Conservation (phyloP, 1,140 invertebrate genomes). For the Drosophila ambigua region DNA sequence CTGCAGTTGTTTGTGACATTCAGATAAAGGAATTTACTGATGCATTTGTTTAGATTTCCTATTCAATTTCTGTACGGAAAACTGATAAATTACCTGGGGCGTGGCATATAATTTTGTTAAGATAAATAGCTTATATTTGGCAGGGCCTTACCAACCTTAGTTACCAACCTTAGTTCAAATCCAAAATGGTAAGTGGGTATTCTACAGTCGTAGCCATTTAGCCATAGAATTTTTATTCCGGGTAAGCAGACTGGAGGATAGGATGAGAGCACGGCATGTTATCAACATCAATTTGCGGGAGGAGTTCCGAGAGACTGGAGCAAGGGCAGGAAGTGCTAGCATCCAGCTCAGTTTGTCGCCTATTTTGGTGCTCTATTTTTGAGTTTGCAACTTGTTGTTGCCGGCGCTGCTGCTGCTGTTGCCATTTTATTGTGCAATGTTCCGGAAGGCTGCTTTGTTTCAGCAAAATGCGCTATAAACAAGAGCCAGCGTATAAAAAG, state of each 20-base stretch:
- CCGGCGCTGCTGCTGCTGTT: constrained; percentile 29
- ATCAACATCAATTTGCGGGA: constrained; percentile 75
- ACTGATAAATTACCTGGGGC: too few species aligned
- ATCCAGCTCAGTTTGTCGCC: constrained; percentile 49
- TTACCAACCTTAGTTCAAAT: too few species aligned
- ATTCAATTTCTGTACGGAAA: too few species aligned
- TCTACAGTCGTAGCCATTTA: too few species aligned
- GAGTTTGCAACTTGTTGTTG: constrained; percentile 57
- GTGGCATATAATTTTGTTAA: too few species aligned
- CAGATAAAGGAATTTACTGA: too few species aligned
- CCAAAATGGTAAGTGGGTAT: too few species aligned
- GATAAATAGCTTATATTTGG: too few species aligned
- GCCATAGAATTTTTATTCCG: too few species aligned
- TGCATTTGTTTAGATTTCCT: background rate
- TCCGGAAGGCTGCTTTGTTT: constrained; percentile 79
- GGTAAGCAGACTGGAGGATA: too few species aligned
- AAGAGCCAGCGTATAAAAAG: constrained; percentile 53
- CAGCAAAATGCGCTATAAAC: constrained; percentile 76
- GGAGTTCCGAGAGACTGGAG: background rate
- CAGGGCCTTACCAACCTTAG: too few species aligned
- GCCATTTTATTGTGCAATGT: constrained; percentile 76
- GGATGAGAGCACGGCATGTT: constrained; percentile 20
- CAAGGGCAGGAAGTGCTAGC: background rate
- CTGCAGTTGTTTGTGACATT: too few species aligned
- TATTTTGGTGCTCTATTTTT: constrained; percentile 79